Base-by-base conservation (phyloP, 2,113 vertebrate genomes). In the Chaetura pelagica region DNA sequence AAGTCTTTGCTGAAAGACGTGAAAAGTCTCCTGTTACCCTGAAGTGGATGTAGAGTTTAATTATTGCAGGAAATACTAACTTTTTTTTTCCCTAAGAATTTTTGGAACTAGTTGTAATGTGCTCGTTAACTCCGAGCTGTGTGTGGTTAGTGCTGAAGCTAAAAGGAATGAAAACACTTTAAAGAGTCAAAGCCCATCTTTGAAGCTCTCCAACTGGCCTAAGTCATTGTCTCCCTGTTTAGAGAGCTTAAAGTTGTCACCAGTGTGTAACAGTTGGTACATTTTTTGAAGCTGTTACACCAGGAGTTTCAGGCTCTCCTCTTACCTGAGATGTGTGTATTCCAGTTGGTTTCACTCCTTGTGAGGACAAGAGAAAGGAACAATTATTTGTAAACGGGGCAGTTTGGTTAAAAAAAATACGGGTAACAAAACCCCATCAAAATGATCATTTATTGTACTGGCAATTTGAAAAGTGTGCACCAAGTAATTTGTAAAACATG, bases 271-370 rank as follows among this genome's bases (percentile, higher is more conserved):
- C 8, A 22, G 34, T 57, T 12, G 18, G 21, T 40, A 20, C 13
- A 15, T 21, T 57, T 64, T 51, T 42, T n/a, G 7, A 55, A 76
- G 75, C 6, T 29, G 19, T 68, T 81, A 6, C 42, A 42, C 2
- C 12, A 6, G 62, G 49, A 27, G 4, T 30, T 61, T 46, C 27
- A 26, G 46, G 58, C 38, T 84, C n/a, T 57, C 24, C 73, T 21
- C 12, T 44, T 49, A 11, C 2, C 46, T 13, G 35, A 32, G 22
- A 9, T 2, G 1, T 6, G 2, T 2, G 4, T 42, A 10, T 35
- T 74, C 59, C 51, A 24, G 0, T 32, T 49, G 67, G 21, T 61
- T 78, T 76, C 40, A 66, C 59, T 21, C n/a, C 75, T 66, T 6
- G 15, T 14, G 19, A 73, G 8, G 22, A 9, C 42, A 38, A 4